Conservation (phyloP, 1,140 invertebrate species). For the Drosophila kohkoa region DNA sequence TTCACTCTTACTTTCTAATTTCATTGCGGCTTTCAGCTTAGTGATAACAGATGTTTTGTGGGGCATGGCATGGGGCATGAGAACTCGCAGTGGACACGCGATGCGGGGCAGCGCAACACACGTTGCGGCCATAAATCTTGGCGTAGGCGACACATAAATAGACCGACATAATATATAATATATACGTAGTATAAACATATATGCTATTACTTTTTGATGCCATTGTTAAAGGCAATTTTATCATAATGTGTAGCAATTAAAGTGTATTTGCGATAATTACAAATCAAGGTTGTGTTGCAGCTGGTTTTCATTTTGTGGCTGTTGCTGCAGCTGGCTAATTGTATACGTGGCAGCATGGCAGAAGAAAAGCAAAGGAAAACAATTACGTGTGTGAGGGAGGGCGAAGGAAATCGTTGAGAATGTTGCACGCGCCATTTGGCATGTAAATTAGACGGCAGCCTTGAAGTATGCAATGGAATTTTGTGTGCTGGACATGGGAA, state of each 20-base stretch:
- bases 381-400: conserved; percentile 39
- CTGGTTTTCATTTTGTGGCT: conserved; percentile 9
- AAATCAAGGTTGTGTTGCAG: conserved; percentile 16
- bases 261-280: background rate
- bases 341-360: conserved; percentile 65
- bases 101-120: conserved; percentile 28
- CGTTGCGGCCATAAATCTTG: conserved; percentile 72
- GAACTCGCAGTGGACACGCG: conserved; percentile 32
- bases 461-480: conserved; percentile 74
- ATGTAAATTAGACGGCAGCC: conserved; percentile 71
- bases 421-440: conserved; percentile 58
- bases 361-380: conserved; percentile 36
- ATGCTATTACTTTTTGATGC: background rate
- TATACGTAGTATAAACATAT: background rate
- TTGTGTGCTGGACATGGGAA: conserved; percentile 53
- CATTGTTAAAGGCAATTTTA: too few relatives aligned
- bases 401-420: conserved; percentile 12
- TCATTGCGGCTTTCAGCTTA: conserved; percentile 22
- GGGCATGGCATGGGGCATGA: conserved; percentile 1
- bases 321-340: conserved; percentile 56
- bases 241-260: background rate
- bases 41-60: conserved; percentile 51
- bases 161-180: conserved; percentile 29
- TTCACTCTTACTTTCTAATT: conserved; percentile 61
- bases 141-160: conserved; percentile 43